A percentile compares a stretch with the other conserved stretches of the same genome.
Evolutionary conservation across 2,113 vertebrate genomes (phyloP).

Genomic region (Ophiodon elongatus): DNA sequence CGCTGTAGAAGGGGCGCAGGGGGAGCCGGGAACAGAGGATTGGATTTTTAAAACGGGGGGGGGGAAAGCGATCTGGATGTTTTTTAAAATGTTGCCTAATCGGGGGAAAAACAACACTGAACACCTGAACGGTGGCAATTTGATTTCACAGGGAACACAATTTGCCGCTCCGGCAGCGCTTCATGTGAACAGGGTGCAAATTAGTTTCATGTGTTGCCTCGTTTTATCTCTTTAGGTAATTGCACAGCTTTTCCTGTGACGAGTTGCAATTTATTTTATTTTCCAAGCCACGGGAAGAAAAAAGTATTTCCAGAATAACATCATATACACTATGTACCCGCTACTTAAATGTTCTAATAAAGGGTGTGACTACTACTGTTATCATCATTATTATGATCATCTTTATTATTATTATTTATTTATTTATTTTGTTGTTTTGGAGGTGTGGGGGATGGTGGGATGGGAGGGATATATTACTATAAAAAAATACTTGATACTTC

Average conservation of each 20-base stretch:
- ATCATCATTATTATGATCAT: no score
- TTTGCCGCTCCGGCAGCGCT: background rate
- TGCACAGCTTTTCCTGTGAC: background rate
- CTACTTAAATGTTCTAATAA: no score
- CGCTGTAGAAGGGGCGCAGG: background rate
- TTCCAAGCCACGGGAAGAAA: no score
- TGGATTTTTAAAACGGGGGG: conserved; percentile 2
- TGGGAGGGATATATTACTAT: no score
- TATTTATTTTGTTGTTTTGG: no score
- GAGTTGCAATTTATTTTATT: background rate
- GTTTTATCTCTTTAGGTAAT: background rate
- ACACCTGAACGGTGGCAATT: background rate
- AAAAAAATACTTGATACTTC: no score
- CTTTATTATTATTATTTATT: no score
- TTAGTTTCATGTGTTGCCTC: conserved; percentile 4
- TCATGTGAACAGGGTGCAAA: background rate
- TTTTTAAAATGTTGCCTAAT: conserved; percentile 25
- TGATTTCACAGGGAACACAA: background rate
- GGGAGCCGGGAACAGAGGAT: background rate
- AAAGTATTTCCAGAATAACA: background rate
- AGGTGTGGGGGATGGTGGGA: no score
- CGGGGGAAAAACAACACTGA: background rate
- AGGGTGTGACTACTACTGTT: no score
- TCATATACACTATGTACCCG: background rate
- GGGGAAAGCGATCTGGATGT: background rate